Percentiles rank a stretch among this genome's conserved stretches.
Conservation (phyloP, 1,140 invertebrate species). For the Thaumatotibia leucotreta region DNA sequence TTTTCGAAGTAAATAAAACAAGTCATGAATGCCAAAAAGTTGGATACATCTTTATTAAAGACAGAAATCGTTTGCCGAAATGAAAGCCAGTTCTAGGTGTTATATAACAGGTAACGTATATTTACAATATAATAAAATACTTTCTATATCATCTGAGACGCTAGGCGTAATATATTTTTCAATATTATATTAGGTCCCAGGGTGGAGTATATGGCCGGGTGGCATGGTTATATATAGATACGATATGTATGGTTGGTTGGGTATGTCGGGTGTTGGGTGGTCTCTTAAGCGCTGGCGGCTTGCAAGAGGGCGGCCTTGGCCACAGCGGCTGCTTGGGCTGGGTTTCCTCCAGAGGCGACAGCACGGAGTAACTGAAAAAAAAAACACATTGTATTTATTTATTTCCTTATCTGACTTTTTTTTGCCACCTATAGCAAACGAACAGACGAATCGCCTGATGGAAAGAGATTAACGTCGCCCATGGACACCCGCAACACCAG, state of each 20-base stretch:
- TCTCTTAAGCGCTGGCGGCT: slow-evolving; percentile 22
- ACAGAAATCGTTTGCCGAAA: slow-evolving; percentile 28
- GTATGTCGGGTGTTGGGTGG: slow-evolving; percentile 2
- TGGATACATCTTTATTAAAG: slow-evolving; percentile 58
- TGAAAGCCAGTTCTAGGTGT: slow-evolving; percentile 43
- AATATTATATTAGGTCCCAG: neutral
- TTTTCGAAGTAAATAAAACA: neutral
- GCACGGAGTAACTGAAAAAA: slow-evolving; percentile 37
- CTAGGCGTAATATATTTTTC: slow-evolving; percentile 2
- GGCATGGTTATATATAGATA: slow-evolving; percentile 20
- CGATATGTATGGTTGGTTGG: slow-evolving; percentile 15
- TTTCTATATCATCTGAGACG: neutral
- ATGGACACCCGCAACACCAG: no score
- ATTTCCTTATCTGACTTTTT: no score
- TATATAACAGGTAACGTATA: slow-evolving; percentile 40
- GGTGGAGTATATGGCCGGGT: neutral
- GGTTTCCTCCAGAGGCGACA: slow-evolving; percentile 32
- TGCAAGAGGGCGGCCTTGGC: slow-evolving; percentile 32
- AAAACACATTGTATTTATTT: neutral
- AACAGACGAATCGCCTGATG: no score
- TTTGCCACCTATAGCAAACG: no score
- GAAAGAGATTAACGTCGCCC: no score
- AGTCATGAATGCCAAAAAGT: neutral
- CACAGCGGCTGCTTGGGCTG: slow-evolving; percentile 23
- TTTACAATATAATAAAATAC: slow-evolving; percentile 39